Conservation (phyloP, 1,140 invertebrate species). For the Limonius californicus region DNA sequence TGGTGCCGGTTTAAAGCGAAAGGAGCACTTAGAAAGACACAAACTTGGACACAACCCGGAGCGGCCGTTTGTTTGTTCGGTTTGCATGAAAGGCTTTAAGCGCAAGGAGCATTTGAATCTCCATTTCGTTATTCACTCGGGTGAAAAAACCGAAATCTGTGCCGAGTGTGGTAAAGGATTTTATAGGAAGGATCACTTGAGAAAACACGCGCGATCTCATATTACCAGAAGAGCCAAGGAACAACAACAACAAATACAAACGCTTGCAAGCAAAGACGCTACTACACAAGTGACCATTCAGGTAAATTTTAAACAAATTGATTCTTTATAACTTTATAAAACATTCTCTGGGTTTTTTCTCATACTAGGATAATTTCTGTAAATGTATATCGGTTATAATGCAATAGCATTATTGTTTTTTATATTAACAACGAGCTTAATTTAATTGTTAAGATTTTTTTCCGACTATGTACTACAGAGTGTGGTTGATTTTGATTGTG, state of each 20-base stretch:
- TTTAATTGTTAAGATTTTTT: too few relatives aligned
- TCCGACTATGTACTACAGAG: too few relatives aligned
- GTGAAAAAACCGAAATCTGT: constrained; percentile 70
- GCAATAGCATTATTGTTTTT: too few relatives aligned
- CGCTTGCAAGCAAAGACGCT: constrained; percentile 28
- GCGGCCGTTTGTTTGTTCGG: constrained; percentile 69
- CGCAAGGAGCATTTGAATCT: constrained; percentile 75
- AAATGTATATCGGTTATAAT: too few relatives aligned
- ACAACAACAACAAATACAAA: constrained; percentile 50
- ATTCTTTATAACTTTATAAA: too few relatives aligned
- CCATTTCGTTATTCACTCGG: constrained; percentile 76
- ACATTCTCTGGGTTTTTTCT: too few relatives aligned
- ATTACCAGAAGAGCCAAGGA: constrained; percentile 66
- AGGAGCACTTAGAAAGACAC: constrained; percentile 75
- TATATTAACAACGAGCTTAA: too few relatives aligned
- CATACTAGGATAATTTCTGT: too few relatives aligned
- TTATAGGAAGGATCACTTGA: constrained; percentile 77
- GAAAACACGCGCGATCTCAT: constrained; percentile 73
- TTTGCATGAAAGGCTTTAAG: constrained; percentile 75
- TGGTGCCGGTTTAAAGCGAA: constrained; percentile 68
- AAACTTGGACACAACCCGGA: constrained; percentile 76
- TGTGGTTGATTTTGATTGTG: too few relatives aligned
- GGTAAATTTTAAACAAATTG: too few relatives aligned
- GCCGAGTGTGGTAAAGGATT: constrained; percentile 71
- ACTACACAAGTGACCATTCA: constrained; percentile 57